phyloP scores from a whole-genome alignment of 2,888 invertebrate species.

The Mycalesis mineus region DNA sequence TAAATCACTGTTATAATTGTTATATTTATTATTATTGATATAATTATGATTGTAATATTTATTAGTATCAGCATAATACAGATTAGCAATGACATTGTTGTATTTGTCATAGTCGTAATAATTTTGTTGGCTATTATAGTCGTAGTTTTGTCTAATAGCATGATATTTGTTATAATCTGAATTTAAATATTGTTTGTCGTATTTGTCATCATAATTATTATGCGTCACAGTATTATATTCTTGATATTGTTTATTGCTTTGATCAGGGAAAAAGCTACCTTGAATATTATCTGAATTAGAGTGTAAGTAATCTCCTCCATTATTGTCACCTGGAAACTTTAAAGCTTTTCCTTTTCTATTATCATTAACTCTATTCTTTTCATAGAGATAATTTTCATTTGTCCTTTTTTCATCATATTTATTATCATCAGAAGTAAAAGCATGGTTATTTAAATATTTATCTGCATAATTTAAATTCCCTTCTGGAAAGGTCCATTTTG shows the following conservation, averaged over 20 bases:
- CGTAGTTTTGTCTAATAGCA: neutral
- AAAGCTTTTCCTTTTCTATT: constrained; percentile 32
- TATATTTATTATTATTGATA: constrained; percentile 28
- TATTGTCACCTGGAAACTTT: constrained; percentile 35
- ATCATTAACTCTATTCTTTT: constrained; percentile 11
- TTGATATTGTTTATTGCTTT: constrained; percentile 3
- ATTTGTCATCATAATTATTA: neutral
- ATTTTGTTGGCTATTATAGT: neutral
- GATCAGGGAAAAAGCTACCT: constrained; percentile 35
- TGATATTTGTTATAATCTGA: neutral
- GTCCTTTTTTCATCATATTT: constrained; percentile 18
- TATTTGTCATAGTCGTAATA: neutral
- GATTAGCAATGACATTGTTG: neutral
- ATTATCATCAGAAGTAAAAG: constrained; percentile 10
- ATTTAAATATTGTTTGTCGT: neutral
- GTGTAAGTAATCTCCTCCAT: constrained; percentile 18
- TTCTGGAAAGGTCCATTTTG: constrained; percentile 55
- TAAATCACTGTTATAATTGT: constrained; percentile 27
- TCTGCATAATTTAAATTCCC: neutral
- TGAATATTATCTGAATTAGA: constrained; percentile 21
- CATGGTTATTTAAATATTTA: constrained; percentile 15
- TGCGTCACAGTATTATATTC: neutral
- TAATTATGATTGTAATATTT: constrained; percentile 1
- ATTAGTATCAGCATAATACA: neutral
- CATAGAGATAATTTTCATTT: neutral